These are phyloP conservation scores for Eublepharis macularius DNA, from an alignment of 2,113 vertebrate genomes.

Conservation along the genomic window DNA sequence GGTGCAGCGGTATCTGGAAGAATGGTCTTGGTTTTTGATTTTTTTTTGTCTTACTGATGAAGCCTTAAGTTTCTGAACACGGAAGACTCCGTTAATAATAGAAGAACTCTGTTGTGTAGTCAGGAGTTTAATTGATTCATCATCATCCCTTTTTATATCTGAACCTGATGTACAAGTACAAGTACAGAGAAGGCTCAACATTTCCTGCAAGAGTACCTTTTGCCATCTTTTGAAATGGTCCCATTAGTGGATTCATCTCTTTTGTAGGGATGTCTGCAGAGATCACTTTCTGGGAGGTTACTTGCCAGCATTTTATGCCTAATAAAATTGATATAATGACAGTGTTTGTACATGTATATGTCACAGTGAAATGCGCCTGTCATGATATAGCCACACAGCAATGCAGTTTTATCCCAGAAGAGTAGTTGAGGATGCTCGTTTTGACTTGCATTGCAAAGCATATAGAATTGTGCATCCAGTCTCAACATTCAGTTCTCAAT, in stretches of 20 bases:
- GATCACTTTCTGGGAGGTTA: not conserved
- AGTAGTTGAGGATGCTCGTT: not conserved
- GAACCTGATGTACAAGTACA: constrained; percentile 7
- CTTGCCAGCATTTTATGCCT: not conserved
- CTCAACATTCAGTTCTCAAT: not conserved
- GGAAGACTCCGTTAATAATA: constrained; percentile 9
- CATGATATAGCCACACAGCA: not conserved
- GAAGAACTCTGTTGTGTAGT: not conserved
- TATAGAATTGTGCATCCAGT: not conserved
- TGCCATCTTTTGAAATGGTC: not conserved
- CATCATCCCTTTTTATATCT: constrained; percentile 13
- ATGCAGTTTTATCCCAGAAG: not conserved
- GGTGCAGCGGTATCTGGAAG: not conserved
- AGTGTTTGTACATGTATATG: not conserved
- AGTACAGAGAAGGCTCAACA: not conserved
- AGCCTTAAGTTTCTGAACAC: constrained; percentile 14
- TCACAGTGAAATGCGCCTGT: not conserved
- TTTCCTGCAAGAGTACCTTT: constrained; percentile 12
- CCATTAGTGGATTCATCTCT: constrained; percentile 7
- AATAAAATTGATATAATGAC: not conserved
- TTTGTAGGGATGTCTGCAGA: not conserved
- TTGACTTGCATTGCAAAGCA: not conserved
- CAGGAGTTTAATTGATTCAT: constrained; percentile 31
- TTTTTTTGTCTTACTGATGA: constrained; percentile 25
- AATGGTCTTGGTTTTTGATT: too few relatives aligned